Evolutionary conservation across 2,888 invertebrate genomes (phyloP).

Genomic region (Zaprionus obscuricornis): DNA sequence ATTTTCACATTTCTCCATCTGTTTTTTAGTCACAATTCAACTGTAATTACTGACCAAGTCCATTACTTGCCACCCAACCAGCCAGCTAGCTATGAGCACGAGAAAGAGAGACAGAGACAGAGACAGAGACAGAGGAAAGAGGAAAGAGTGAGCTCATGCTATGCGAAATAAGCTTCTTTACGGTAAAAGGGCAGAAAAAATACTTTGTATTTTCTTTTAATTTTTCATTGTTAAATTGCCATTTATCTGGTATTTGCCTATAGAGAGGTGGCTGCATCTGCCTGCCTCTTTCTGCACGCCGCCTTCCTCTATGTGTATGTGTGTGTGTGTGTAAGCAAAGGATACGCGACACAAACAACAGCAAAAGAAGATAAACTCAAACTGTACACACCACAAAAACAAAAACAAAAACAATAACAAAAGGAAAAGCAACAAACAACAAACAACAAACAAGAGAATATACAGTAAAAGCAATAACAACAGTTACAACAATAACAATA

Average conservation of each 20-base stretch:
- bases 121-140: no score
- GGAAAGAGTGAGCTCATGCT: no score
- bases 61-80: slow-evolving; percentile 42
- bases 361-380: slow-evolving; percentile 49
- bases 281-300: no score
- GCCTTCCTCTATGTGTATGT: slow-evolving; percentile 21
- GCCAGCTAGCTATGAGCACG: no score
- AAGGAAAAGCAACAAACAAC: no score
- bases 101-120: no score
- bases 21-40: slow-evolving; percentile 71
- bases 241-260: slow-evolving; percentile 66
- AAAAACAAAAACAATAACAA: slow-evolving; percentile 14
- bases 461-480: no score
- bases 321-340: slow-evolving; percentile 35
- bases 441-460: no score
- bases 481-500: neutral
- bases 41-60: slow-evolving; percentile 71
- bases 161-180: slow-evolving; percentile 68
- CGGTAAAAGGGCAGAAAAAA: slow-evolving; percentile 39
- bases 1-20: neutral
- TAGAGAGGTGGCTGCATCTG: no score
- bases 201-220: slow-evolving; percentile 74
- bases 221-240: slow-evolving; percentile 79
- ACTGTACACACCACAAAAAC: slow-evolving; percentile 51
- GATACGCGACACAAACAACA: slow-evolving; percentile 55